Evolutionary conservation across 2,797 vertebrate species (phyloP).

Genomic region (Gorsachius magnificus): DNA sequence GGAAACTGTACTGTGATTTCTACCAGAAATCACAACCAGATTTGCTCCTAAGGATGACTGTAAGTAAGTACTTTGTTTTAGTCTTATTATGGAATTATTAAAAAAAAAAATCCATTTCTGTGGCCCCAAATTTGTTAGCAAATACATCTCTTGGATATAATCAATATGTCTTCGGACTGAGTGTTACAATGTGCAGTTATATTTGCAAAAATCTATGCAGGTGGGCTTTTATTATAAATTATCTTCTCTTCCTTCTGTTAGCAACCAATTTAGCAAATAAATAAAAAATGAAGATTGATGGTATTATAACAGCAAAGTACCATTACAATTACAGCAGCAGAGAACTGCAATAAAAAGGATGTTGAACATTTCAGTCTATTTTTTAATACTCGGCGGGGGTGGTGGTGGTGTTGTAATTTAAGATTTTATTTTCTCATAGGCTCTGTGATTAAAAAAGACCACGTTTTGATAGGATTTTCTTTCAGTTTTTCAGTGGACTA

Average conservation of each 20-base stretch:
- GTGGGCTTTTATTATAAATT: not conserved
- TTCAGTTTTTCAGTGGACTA: not conserved
- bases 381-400: not conserved
- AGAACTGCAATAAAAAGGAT: not conserved
- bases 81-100: not conserved
- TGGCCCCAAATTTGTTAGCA: not conserved
- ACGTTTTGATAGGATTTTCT: not conserved
- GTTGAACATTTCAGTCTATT: not conserved
- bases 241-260: not conserved
- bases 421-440: not conserved
- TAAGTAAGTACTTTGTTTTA: not conserved
- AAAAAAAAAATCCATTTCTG: not conserved
- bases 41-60: not conserved
- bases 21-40: not conserved
- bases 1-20: not conserved
- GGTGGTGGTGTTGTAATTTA: not conserved
- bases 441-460: not conserved
- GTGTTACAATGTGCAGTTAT: not conserved
- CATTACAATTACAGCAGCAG: conserved; percentile 14
- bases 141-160: not conserved
- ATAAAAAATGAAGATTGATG: conserved; percentile 42
- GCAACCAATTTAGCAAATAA: conserved; percentile 38
- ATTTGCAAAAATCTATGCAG: not conserved
- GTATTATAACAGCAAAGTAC: not conserved
- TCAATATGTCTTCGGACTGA: not conserved